A percentile compares a stretch with the other conserved stretches of the same genome.
Evolutionary conservation across 2,888 invertebrate species (phyloP).

Genomic region (Myopa tessellatipennis): DNA sequence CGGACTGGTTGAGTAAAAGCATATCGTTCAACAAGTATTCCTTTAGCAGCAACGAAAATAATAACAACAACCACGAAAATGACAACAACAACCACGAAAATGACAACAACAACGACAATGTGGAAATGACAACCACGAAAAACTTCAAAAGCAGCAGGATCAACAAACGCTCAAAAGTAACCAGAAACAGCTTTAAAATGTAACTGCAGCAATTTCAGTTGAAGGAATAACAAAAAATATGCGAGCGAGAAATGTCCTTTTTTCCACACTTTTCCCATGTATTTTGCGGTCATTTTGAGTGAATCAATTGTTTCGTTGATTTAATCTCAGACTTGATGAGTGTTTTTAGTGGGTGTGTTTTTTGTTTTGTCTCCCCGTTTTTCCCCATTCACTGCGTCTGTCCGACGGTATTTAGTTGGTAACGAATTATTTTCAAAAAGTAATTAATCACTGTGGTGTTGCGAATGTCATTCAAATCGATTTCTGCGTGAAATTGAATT

Average conservation of each 20-base stretch:
- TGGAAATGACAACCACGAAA: too few relatives aligned
- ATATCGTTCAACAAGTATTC: not conserved
- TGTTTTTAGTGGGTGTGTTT: conserved; percentile 1
- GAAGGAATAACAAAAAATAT: not conserved
- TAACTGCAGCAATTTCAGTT: too few relatives aligned
- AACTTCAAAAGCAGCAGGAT: too few relatives aligned
- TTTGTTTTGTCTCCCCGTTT: conserved; percentile 10
- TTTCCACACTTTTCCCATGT: conserved; percentile 1
- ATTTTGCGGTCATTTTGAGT: conserved; percentile 37
- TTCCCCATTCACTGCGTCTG: conserved; percentile 9
- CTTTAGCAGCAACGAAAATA: not conserved
- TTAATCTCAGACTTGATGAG: conserved; percentile 39
- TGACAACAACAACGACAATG: too few relatives aligned
- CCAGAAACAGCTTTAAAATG: too few relatives aligned
- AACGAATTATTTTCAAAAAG: conserved; percentile 46
- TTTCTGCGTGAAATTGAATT: conserved; percentile 43
- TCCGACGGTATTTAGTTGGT: conserved; percentile 21
- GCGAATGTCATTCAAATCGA: conserved; percentile 48
- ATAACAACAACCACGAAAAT: too few relatives aligned
- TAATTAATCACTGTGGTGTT: conserved; percentile 54
- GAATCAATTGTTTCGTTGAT: conserved; percentile 38
- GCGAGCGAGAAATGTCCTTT: not conserved
- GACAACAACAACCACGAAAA: too few relatives aligned
- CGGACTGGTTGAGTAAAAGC: not conserved
- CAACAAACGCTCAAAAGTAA: too few relatives aligned